Evolutionary conservation across 2,888 invertebrate species (phyloP), one percentile per base, ranked within the genome.

Genomic region (Nymphalis c-album): DNA sequence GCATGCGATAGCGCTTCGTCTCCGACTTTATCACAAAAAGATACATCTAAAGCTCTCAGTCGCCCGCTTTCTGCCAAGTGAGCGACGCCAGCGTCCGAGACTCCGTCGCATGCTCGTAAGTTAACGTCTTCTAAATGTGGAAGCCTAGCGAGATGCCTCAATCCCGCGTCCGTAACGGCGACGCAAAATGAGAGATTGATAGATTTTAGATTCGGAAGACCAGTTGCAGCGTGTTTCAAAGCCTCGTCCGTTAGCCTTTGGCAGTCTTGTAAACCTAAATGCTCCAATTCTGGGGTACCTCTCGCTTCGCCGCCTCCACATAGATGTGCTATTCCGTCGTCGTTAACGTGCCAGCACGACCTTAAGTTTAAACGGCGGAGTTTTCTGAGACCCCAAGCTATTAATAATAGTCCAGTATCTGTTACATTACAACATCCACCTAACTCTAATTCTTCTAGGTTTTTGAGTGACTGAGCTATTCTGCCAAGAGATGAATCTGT

Each of bases 181-280:
- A 97, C 96, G 91, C 98, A 98, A 87, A 98, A 98, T 77, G 97
- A 97, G 53, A 98, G 94, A 87, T 98, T 98, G 78, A 98, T 96
- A 73, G 96, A 95, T 86, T 96, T 96, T 64, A 98, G 93, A 75
- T 94, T 94, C 72, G 95, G 94, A 79, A 98, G 94, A 75, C 97
- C 97, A 72, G 95, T 93, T 73, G 97, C 96, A 70, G 97, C 95
- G 86, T 97, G 96, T 78, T 95, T 96, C 73, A 98, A 92, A 10
- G 97, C 96, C 81, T 98, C 97, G 88, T 98, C 98, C 71, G 97
- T 97, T 71, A 98, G 92, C 81, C 98, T 95, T 90, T 98, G 98
- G 91, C 98, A 98, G 92, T 98, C 98, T 92, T 98, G 98, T 72
- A 98, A 92, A 26, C 97, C 97, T 63, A 98, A 93, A 84, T 96